These are phyloP conservation scores for Heliconius erato DNA, from an alignment of 2,888 invertebrate genomes.

Conservation along the genomic window DNA sequence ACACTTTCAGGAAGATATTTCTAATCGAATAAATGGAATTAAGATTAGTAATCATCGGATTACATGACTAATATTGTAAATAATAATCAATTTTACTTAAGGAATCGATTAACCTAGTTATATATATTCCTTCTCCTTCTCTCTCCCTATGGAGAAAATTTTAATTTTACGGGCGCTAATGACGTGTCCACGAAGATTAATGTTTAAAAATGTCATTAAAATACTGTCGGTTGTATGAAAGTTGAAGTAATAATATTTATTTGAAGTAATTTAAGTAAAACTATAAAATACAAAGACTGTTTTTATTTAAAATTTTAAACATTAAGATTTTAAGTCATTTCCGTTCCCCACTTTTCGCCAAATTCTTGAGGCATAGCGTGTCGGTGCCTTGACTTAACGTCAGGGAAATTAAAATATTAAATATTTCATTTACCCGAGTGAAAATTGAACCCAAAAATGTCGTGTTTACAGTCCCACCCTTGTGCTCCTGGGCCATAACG, in stretches of 20 bases:
- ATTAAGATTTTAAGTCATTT: neutral
- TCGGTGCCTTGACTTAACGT: neutral
- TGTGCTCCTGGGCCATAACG: no score
- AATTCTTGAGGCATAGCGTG: neutral
- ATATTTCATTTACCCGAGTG: neutral
- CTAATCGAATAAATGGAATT: no score
- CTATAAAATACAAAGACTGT: no score
- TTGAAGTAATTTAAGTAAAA: no score
- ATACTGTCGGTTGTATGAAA: conserved; percentile 8
- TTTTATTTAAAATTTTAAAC: no score
- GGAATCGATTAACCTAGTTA: conserved; percentile 7
- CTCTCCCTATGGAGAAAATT: neutral
- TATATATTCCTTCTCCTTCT: neutral
- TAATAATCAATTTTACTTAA: neutral
- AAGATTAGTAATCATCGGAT: neutral
- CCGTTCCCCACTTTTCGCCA: neutral
- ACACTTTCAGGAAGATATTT: no score
- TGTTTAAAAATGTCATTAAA: conserved; percentile 17
- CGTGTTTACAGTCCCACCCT: no score
- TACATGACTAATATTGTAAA: neutral
- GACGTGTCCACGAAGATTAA: conserved; percentile 27
- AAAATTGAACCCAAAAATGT: no score
- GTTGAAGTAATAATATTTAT: neutral
- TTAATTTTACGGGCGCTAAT: conserved; percentile 9
- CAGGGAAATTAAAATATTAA: neutral